These are phyloP conservation scores for Edolisoma coerulescens DNA, from an alignment of 2,113 vertebrate genomes.

Conservation along the genomic window DNA sequence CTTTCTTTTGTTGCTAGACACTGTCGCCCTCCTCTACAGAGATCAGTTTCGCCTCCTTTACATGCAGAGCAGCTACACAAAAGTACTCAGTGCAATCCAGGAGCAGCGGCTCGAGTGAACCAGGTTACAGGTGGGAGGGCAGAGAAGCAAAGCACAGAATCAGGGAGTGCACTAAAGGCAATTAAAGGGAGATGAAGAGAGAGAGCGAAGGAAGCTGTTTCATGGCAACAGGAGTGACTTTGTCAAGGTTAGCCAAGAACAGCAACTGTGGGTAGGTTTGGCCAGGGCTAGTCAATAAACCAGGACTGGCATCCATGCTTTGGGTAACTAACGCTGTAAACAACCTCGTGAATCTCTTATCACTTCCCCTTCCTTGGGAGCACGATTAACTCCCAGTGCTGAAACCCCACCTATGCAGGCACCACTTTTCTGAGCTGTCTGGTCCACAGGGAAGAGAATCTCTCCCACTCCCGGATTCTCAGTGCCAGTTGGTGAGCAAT, in stretches of 20 bases:
- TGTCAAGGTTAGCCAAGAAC: not conserved
- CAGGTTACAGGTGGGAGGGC: constrained; percentile 1
- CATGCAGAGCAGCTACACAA: not conserved
- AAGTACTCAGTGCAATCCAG: not conserved
- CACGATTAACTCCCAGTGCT: not conserved
- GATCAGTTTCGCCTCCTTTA: not conserved
- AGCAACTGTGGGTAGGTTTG: not conserved
- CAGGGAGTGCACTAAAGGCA: not conserved
- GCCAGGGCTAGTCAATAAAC: not conserved
- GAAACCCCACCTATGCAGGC: not conserved
- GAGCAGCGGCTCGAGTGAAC: not conserved
- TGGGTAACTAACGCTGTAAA: not conserved
- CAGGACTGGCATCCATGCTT: not conserved
- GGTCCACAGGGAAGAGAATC: not conserved
- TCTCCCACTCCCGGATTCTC: not conserved
- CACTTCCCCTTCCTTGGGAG: not conserved
- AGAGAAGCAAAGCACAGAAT: not conserved
- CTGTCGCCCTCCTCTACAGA: not conserved
- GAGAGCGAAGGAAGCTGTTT: not conserved
- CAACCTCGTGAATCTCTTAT: not conserved
- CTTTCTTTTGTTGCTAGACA: not conserved
- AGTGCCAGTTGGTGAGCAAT: not conserved
- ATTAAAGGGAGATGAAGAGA: not conserved
- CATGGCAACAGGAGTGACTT: not conserved
- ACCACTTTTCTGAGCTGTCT: not conserved